phyloP scores from a whole-genome alignment of 2,888 invertebrate genomes.

The Ophioninae sp. region DNA sequence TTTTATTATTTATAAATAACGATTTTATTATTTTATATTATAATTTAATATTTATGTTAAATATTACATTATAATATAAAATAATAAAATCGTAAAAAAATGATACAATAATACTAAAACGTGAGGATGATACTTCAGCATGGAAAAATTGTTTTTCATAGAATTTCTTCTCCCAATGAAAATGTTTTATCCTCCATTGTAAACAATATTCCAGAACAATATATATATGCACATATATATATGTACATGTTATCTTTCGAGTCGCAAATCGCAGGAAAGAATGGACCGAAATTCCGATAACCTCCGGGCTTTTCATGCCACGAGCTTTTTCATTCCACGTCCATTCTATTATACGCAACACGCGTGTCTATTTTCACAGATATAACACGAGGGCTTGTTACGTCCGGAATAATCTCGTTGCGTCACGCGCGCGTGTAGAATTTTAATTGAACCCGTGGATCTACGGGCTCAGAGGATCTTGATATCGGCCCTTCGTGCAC shows the following conservation, averaged over 20 bases:
- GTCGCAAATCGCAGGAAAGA: not conserved
- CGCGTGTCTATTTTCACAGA: conserved; percentile 52
- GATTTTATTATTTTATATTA: too few species aligned
- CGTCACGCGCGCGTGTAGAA: conserved; percentile 65
- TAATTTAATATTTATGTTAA: too few species aligned
- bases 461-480: conserved; percentile 43
- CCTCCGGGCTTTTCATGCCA: conserved; percentile 50
- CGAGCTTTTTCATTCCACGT: conserved; percentile 55
- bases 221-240: not conserved
- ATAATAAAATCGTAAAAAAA: too few species aligned
- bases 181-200: not conserved
- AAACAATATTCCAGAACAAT: not conserved
- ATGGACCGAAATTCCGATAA: not conserved
- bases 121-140: too few species aligned
- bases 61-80: too few species aligned
- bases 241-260: conserved; percentile 9
- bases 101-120: too few species aligned
- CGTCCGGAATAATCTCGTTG: conserved; percentile 62
- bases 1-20: too few species aligned
- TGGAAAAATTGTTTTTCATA: too few species aligned
- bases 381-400: conserved; percentile 64
- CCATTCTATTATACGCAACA: conserved; percentile 32
- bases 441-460: conserved; percentile 67
- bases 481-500: conserved; percentile 31
- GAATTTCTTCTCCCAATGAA: not conserved